Evolutionary conservation across 2,888 invertebrate species (phyloP).

Genomic region (Pilophorus perplexus): DNA sequence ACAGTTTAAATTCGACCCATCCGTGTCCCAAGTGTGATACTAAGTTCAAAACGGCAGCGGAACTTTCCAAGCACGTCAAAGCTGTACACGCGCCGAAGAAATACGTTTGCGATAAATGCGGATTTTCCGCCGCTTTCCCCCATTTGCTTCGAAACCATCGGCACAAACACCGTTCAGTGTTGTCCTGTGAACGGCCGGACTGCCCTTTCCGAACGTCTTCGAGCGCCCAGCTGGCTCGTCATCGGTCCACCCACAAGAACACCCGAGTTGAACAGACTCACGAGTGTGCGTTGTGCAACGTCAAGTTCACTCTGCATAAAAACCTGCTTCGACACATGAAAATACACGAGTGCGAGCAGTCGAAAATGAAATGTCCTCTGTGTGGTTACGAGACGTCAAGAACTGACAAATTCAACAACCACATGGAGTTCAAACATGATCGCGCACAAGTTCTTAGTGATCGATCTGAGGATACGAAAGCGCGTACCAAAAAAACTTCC

Average conservation of each 20-base stretch:
- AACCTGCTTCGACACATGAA: conserved; percentile 42
- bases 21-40: conserved; percentile 6
- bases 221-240: conserved; percentile 35
- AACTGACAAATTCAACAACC: conserved; percentile 41
- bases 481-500: too few species aligned
- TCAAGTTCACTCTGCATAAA: conserved; percentile 42
- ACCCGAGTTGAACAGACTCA: not conserved
- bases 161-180: conserved; percentile 36
- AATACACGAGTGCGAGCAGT: conserved; percentile 11
- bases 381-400: conserved; percentile 40
- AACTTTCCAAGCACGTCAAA: conserved; percentile 3
- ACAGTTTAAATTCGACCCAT: conserved; percentile 9
- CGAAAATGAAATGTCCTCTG: conserved; percentile 20
- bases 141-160: conserved; percentile 39
- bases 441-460: not conserved
- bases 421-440: conserved; percentile 22
- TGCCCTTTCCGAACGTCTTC: conserved; percentile 37
- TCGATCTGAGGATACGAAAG: too few species aligned
- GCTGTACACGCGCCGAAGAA: not conserved
- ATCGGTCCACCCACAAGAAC: conserved; percentile 31
- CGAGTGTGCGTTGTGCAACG: conserved; percentile 33
- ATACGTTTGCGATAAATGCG: conserved; percentile 29
- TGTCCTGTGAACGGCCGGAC: conserved; percentile 10
- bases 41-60: conserved; percentile 5
- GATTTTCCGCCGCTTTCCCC: conserved; percentile 32